phyloP scores from a whole-genome alignment of 2,888 invertebrate species.

The Temnothorax ravouxi region DNA sequence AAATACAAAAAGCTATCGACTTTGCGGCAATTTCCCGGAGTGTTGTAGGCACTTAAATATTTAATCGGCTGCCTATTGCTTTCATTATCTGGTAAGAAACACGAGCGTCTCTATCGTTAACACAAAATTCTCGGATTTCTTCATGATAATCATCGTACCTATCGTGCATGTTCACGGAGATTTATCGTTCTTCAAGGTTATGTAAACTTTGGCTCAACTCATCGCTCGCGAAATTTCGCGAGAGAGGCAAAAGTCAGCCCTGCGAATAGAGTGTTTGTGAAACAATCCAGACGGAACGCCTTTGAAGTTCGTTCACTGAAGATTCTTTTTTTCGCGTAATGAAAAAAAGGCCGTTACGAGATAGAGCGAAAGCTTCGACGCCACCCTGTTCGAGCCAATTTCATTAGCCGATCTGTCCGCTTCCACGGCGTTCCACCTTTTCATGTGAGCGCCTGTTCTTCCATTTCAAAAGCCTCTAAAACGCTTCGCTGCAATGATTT shows the following conservation, averaged over 20 bases:
- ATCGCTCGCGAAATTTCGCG: slow-evolving; percentile 6
- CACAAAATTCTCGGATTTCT: not conserved
- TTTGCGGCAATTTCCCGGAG: not conserved
- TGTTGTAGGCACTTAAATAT: slow-evolving; percentile 12
- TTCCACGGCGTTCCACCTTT: slow-evolving; percentile 11
- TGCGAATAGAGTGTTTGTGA: slow-evolving; percentile 59
- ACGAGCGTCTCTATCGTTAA: not conserved
- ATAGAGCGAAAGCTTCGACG: slow-evolving; percentile 27
- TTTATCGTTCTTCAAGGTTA: not conserved
- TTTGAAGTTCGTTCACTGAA: slow-evolving; percentile 46
- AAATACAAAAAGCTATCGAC: not conserved
- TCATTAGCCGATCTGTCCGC: slow-evolving; percentile 62
- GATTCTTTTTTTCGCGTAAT: slow-evolving; percentile 54
- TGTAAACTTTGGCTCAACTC: slow-evolving; percentile 18
- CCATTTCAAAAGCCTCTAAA: slow-evolving; percentile 41
- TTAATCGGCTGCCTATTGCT: not conserved
- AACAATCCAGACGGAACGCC: slow-evolving; percentile 57
- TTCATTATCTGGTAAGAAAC: not conserved
- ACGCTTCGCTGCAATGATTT: slow-evolving; percentile 33
- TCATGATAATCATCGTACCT: not conserved
- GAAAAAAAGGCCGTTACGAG: slow-evolving; percentile 13
- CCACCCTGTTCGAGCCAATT: slow-evolving; percentile 57
- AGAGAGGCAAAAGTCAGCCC: not conserved
- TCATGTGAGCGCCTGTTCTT: slow-evolving; percentile 22
- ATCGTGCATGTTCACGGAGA: not conserved